Conservation (phyloP, 2,113 vertebrate genomes). For the Larimichthys polyactis region DNA sequence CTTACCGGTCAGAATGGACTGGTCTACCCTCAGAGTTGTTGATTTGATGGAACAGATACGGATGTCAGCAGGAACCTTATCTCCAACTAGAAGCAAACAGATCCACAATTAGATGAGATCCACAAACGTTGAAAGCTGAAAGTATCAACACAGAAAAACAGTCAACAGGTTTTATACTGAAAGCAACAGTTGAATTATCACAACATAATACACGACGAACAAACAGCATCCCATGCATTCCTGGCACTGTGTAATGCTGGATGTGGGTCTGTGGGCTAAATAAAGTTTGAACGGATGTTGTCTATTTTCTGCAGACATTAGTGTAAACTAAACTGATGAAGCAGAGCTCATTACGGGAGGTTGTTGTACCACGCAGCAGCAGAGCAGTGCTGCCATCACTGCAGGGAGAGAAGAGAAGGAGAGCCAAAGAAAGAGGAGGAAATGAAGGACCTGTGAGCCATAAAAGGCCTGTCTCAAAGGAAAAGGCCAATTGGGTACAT, state of each 20-base stretch:
- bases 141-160: background rate
- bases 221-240: background rate
- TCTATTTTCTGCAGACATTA: slow-evolving; percentile 31
- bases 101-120: slow-evolving; percentile 28
- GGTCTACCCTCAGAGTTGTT: slow-evolving; percentile 96
- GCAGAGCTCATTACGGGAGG: slow-evolving; percentile 41
- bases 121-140: background rate
- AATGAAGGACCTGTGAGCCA: slow-evolving; percentile 74
- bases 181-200: background rate
- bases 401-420: slow-evolving; percentile 43
- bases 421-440: slow-evolving; percentile 65
- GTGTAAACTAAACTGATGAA: slow-evolving; percentile 58
- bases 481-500: slow-evolving; percentile 75
- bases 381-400: slow-evolving; percentile 42
- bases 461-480: slow-evolving; percentile 79
- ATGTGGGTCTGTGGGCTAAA: slow-evolving; percentile 18
- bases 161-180: background rate
- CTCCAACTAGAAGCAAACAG: slow-evolving; percentile 88
- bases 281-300: slow-evolving; percentile 38
- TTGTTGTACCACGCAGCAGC: slow-evolving; percentile 47
- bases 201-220: background rate
- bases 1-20: slow-evolving; percentile 98
- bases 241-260: background rate
- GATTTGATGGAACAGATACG: slow-evolving; percentile 97
- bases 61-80: slow-evolving; percentile 99